Percentiles rank a stretch among this genome's conserved stretches.
Conservation (phyloP, 2,113 vertebrate genomes). For the Scartelaos histophorus region DNA sequence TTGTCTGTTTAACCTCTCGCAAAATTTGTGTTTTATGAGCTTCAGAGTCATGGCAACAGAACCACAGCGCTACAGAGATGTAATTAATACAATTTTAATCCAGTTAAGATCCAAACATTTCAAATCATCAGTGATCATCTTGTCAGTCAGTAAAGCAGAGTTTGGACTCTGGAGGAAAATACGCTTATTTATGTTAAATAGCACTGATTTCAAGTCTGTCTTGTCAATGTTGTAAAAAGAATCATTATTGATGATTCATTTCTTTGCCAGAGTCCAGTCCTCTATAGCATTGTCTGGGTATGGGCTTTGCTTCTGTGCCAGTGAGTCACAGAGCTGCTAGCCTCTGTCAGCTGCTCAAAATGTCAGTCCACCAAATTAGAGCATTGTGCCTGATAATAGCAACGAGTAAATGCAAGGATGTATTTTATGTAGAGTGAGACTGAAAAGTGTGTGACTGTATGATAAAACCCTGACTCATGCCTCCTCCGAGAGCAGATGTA, state of each 20-base stretch:
- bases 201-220: too few relatives aligned
- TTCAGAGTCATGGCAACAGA: slow-evolving; percentile 57
- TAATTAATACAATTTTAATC: background rate
- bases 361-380: slow-evolving; percentile 53
- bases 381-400: slow-evolving; percentile 49
- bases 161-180: too few relatives aligned
- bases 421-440: slow-evolving; percentile 20
- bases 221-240: too few relatives aligned
- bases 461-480: slow-evolving; percentile 55
- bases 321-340: slow-evolving; percentile 70
- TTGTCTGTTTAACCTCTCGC: background rate
- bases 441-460: slow-evolving; percentile 42
- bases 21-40: slow-evolving; percentile 44
- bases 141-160: too few relatives aligned
- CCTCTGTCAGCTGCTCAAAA: slow-evolving; percentile 57
- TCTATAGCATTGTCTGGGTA: background rate
- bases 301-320: slow-evolving; percentile 49
- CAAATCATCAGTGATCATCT: too few relatives aligned
- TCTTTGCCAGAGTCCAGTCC: background rate
- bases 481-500: slow-evolving; percentile 26
- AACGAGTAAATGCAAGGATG: slow-evolving; percentile 39
- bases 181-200: too few relatives aligned
- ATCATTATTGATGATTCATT: background rate
- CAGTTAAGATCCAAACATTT: background rate
- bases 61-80: slow-evolving; percentile 17